phyloP scores from a whole-genome alignment of 2,888 invertebrate species.

The Cremastinae sp. region DNA sequence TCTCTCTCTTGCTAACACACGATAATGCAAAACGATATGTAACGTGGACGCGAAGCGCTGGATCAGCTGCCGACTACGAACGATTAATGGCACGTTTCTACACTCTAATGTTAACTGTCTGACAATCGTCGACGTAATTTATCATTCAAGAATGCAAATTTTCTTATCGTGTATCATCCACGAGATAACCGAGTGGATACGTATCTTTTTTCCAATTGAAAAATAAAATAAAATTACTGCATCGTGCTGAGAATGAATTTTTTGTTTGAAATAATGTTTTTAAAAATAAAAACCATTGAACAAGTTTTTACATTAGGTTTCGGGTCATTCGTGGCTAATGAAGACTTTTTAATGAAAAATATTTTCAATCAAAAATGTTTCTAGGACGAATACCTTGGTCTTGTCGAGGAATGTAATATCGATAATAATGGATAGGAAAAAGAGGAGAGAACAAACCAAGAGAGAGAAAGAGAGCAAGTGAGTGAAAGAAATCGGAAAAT shows the following conservation, averaged over 20 bases:
- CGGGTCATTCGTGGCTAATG: not conserved
- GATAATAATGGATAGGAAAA: slow-evolving; percentile 25
- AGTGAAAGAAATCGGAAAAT: slow-evolving; percentile 34
- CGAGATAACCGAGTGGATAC: not conserved
- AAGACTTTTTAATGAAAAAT: slow-evolving; percentile 6
- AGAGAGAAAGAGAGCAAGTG: slow-evolving; percentile 5
- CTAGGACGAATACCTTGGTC: not conserved
- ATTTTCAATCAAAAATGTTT: too few relatives aligned
- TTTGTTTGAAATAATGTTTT: not conserved
- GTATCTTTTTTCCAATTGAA: not conserved
- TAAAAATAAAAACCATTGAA: not conserved
- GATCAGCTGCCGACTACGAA: slow-evolving; percentile 53
- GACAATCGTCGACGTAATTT: slow-evolving; percentile 41
- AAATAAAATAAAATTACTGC: not conserved
- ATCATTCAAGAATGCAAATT: slow-evolving; percentile 29
- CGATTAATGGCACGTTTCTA: slow-evolving; percentile 53
- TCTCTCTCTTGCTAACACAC: slow-evolving; percentile 33
- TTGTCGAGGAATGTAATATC: slow-evolving; percentile 17
- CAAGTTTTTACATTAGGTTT: not conserved
- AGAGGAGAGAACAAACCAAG: slow-evolving; percentile 5
- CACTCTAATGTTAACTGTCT: slow-evolving; percentile 44
- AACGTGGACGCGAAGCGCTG: slow-evolving; percentile 35
- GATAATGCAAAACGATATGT: slow-evolving; percentile 16
- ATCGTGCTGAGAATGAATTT: not conserved
- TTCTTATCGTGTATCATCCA: not conserved